These are phyloP conservation scores for Aegithalos caudatus DNA, from an alignment of 2,113 vertebrate genomes.

Conservation along the genomic window DNA sequence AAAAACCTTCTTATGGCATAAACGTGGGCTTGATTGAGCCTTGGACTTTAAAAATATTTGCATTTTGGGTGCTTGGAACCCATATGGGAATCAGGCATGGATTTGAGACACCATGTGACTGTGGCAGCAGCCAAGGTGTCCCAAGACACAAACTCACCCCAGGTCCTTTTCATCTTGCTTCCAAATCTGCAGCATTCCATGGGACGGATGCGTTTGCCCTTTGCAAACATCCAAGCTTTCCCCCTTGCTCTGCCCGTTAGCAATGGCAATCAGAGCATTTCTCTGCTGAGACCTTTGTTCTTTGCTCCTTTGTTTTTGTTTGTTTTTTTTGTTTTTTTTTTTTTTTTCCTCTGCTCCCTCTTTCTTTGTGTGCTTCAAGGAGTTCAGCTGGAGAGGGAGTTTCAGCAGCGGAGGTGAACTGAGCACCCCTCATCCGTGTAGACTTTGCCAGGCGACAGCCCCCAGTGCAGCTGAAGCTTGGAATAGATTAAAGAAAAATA, in stretches of 20 bases:
- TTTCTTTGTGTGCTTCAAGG: background rate
- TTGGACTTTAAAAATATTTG: background rate
- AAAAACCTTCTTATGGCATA: background rate
- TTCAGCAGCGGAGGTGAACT: background rate
- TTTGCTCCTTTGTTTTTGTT: background rate
- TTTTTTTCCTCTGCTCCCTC: background rate
- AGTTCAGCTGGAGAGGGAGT: background rate
- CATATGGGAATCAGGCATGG: background rate
- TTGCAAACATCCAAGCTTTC: background rate
- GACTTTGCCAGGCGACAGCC: background rate
- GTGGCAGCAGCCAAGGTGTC: background rate
- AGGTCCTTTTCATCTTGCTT: background rate
- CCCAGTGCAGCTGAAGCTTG: background rate
- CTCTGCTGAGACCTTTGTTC: background rate
- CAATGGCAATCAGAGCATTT: background rate
- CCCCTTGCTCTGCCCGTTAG: background rate
- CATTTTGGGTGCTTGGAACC: background rate
- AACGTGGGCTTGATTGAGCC: background rate
- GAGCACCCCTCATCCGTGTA: background rate
- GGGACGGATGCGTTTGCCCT: background rate
- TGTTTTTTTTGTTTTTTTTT: too few relatives aligned
- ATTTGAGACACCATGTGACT: background rate
- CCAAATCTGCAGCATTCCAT: accelerated
- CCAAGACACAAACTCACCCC: background rate
- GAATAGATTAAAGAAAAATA: conserved; percentile 56